Evolutionary conservation across 2,113 vertebrate species (phyloP).

Genomic region (Rhabdomys dilectus): DNA sequence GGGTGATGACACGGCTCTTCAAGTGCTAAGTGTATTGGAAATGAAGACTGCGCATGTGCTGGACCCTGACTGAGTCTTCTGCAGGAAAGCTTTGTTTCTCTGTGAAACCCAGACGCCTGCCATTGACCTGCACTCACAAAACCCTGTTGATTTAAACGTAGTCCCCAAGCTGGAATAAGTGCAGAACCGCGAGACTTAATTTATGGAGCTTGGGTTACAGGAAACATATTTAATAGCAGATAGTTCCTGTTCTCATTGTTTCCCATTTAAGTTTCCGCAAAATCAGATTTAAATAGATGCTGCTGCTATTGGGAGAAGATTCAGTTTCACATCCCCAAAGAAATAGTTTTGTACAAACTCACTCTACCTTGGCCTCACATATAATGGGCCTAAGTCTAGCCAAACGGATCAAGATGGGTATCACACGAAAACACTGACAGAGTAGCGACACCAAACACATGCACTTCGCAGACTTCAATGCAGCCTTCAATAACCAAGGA

Average conservation of each 20-base stretch:
- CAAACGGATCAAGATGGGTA: constrained; percentile 61
- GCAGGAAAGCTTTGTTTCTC: constrained; percentile 66
- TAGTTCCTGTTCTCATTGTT: constrained; percentile 81
- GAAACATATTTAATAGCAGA: constrained; percentile 77
- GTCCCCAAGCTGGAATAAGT: constrained; percentile 53
- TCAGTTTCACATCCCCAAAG: constrained; percentile 76
- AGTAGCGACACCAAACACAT: constrained; percentile 26
- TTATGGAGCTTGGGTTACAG: constrained; percentile 75
- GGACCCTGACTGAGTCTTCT: background rate
- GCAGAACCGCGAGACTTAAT: constrained; percentile 63
- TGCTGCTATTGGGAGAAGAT: constrained; percentile 56
- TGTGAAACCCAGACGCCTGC: constrained; percentile 64
- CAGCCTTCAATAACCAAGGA: constrained; percentile 9
- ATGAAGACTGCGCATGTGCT: background rate
- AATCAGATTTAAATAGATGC: constrained; percentile 79
- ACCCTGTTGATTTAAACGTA: constrained; percentile 67
- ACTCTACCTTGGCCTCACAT: constrained; percentile 57
- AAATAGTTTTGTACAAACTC: constrained; percentile 72
- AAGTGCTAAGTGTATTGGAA: background rate
- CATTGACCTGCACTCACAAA: constrained; percentile 65
- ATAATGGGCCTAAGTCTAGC: constrained; percentile 66
- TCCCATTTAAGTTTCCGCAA: constrained; percentile 69
- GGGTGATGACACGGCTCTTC: background rate
- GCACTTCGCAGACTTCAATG: constrained; percentile 44
- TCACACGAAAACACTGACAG: constrained; percentile 57